Evolutionary conservation across 2,888 invertebrate genomes (phyloP), one percentile per base, ranked within the genome.

Genomic region (Drosophila fungiperda): DNA sequence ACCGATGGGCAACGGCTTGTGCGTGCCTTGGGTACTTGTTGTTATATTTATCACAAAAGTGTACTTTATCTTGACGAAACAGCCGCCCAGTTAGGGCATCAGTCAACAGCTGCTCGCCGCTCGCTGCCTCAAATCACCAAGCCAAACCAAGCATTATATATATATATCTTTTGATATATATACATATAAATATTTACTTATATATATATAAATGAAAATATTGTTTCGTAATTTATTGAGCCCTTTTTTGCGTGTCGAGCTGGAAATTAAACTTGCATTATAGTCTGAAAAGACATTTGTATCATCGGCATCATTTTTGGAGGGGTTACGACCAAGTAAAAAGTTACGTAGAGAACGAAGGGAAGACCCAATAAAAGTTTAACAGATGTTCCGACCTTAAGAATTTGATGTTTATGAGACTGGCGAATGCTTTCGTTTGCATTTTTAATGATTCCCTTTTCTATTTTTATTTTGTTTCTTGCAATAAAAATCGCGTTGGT

Each of bases 11-110:
- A 73, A 89, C 68, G 83, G 68, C 86, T 87, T 84, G 86, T 89
- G 81, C 89, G 89, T 86, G 90, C 87, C 87, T 88, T 81, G 89
- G 90, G 85, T 85, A 85, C 90, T 90, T 87, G 89, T 90, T 90
- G 81, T 83, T 90, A 90, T 90, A 90, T 86, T 86, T 86, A 90
- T 87, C 84, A 89, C 76, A 77, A 79, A 68, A 81, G 77, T 68
- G 89, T 90, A 90, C 89, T 86, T 86, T 90, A 86, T 86, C 86
- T 86, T 86, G 74, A 73, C 87, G 78, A 72, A 72, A 65, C 71
- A 70, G 49, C 48, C 60, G 36, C 70, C 68, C 76, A 67, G 68
- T 53, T 69, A 58, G 64, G 71, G 73, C 77, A 82, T 85, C 86
- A 87, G 85, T 88, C 88, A 89, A 60, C 84, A 85, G 89, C 83